Conservation (phyloP, 2,113 vertebrate species). For the Ictalurus punctatus region DNA sequence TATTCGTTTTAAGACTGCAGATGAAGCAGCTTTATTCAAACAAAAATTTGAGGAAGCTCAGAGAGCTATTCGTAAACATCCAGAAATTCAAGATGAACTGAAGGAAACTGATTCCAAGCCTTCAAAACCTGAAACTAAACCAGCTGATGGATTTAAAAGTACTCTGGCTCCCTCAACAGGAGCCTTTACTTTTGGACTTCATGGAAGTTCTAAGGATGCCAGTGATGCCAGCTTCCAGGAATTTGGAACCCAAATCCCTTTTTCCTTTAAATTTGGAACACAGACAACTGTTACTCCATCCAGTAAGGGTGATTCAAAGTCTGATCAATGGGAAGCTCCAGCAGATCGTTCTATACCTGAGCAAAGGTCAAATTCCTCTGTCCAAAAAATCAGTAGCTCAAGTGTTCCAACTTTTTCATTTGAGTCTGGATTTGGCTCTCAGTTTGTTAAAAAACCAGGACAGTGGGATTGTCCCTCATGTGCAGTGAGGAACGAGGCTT, state of each 20-base stretch:
- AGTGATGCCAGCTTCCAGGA: slow-evolving; percentile 59
- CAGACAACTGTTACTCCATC: slow-evolving; percentile 40
- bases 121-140: slow-evolving; percentile 54
- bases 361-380: neutral
- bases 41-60: slow-evolving; percentile 90
- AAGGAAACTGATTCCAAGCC: slow-evolving; percentile 53
- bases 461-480: slow-evolving; percentile 79
- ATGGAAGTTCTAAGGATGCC: slow-evolving; percentile 61
- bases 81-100: slow-evolving; percentile 45
- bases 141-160: slow-evolving; percentile 56
- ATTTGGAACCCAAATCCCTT: slow-evolving; percentile 62
- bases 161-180: slow-evolving; percentile 37
- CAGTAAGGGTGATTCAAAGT: neutral
- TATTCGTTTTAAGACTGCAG: slow-evolving; percentile 93
- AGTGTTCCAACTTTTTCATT: slow-evolving; percentile 33
- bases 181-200: slow-evolving; percentile 72
- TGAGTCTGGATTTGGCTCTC: slow-evolving; percentile 67
- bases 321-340: neutral
- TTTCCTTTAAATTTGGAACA: slow-evolving; percentile 75
- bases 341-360: neutral
- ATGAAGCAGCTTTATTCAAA: slow-evolving; percentile 93
- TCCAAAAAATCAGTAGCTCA: slow-evolving; percentile 24
- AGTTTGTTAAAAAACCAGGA: slow-evolving; percentile 71
- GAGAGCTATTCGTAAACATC: slow-evolving; percentile 65
- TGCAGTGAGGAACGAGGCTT: slow-evolving; percentile 70